Conservation (phyloP, 2,888 invertebrate species). For the Hydropsyche betteni region DNA sequence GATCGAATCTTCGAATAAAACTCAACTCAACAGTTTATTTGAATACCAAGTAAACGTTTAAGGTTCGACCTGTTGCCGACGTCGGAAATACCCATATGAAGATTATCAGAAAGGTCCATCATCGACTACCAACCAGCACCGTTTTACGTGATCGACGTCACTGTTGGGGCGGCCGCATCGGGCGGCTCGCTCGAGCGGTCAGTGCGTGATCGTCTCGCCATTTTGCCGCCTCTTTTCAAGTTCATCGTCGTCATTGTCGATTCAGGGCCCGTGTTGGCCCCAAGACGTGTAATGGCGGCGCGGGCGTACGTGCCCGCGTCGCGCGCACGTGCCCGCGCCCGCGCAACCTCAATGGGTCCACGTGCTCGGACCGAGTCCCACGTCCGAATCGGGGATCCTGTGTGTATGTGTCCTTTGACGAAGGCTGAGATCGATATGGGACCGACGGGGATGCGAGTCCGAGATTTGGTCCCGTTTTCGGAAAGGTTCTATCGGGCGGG, state of each 20-base stretch:
- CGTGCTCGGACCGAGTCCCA: neutral
- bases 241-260: constrained; percentile 45
- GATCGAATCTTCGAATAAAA: too few relatives aligned
- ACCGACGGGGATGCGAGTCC: neutral
- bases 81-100: too few relatives aligned
- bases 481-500: too few relatives aligned
- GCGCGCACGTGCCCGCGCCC: constrained; percentile 11
- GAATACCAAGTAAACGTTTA: too few relatives aligned
- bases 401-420: neutral
- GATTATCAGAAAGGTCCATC: too few relatives aligned
- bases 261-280: constrained; percentile 42
- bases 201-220: constrained; percentile 16
- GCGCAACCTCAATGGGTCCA: neutral
- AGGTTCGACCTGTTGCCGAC: too few relatives aligned
- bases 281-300: constrained; percentile 47
- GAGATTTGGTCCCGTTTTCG: neutral
- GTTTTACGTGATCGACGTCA: constrained; percentile 28
- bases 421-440: neutral
- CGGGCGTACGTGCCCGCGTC: neutral
- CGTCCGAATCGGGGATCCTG: neutral
- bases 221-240: constrained; percentile 38
- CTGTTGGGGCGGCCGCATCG: constrained; percentile 12
- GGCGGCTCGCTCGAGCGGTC: constrained; percentile 20
- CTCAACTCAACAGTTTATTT: too few relatives aligned
- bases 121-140: neutral